Percentiles rank a stretch among this genome's conserved stretches.
phyloP scores from a whole-genome alignment of 1,140 invertebrate genomes.

The Eriosoma lanigerum region DNA sequence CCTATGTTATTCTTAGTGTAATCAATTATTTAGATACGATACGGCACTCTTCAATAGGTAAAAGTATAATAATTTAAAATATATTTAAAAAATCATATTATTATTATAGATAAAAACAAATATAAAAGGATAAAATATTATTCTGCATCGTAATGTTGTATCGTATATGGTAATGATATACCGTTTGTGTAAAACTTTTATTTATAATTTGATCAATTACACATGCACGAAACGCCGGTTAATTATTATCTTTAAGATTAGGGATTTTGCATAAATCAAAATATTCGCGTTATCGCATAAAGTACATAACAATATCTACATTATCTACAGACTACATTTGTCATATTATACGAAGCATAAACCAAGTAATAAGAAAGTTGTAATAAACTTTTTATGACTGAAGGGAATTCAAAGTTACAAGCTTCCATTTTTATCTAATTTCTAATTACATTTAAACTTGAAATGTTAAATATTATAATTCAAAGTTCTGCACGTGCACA shows the following conservation, averaged over 20 bases:
- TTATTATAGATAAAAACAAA: too few species aligned
- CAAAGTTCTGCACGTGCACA: not conserved
- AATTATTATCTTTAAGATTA: constrained; percentile 10
- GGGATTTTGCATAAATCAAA: constrained; percentile 38
- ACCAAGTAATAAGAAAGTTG: constrained; percentile 6
- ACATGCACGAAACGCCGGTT: not conserved
- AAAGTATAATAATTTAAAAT: not conserved
- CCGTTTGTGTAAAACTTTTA: not conserved
- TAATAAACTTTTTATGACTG: constrained; percentile 34
- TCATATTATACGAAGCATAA: constrained; percentile 13
- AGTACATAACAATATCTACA: not conserved
- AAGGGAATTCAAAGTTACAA: constrained; percentile 17
- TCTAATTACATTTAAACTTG: not conserved
- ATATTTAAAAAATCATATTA: too few species aligned
- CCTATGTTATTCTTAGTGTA: not conserved
- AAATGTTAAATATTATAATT: constrained; percentile 11
- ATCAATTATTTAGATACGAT: not conserved
- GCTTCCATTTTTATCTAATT: constrained; percentile 20
- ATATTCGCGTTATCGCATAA: constrained; percentile 9
- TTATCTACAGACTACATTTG: constrained; percentile 8
- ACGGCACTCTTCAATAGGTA: not conserved
- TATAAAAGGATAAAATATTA: too few species aligned
- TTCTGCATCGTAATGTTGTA: too few species aligned
- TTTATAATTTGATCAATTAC: too few species aligned
- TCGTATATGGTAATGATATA: too few species aligned